Percentiles rank a stretch among this genome's conserved stretches.
Evolutionary conservation across 2,113 vertebrate species (phyloP).

Genomic region (Zingel zingel): DNA sequence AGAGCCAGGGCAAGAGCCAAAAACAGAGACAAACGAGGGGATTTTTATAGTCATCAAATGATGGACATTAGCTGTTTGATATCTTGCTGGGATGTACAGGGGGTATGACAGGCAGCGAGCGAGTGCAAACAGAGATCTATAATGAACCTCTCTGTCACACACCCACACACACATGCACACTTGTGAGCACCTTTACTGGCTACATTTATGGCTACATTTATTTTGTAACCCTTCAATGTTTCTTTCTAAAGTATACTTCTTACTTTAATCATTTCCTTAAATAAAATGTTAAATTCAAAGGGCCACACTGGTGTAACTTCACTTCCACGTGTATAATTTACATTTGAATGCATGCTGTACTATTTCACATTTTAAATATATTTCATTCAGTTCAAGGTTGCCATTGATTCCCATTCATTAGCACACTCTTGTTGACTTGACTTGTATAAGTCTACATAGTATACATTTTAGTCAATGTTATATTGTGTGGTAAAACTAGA

Average conservation of each 20-base stretch:
- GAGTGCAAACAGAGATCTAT: slow-evolving; percentile 32
- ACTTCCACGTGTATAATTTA: neutral
- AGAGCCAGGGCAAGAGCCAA: slow-evolving; percentile 18
- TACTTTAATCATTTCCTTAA: neutral
- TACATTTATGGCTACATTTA: too few species aligned
- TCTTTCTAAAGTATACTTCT: neutral
- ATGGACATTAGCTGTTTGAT: slow-evolving; percentile 64
- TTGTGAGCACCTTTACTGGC: neutral
- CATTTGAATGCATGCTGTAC: neutral
- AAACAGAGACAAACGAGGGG: slow-evolving; percentile 37
- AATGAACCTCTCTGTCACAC: slow-evolving; percentile 48
- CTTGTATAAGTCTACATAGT: neutral
- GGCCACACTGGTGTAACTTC: neutral
- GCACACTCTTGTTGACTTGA: neutral
- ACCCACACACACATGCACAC: slow-evolving; percentile 30
- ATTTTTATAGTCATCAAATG: slow-evolving; percentile 48
- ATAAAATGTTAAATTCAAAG: neutral
- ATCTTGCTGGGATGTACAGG: slow-evolving; percentile 43
- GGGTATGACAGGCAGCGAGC: slow-evolving; percentile 23
- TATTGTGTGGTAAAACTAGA: neutral
- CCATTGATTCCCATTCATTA: neutral
- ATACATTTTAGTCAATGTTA: neutral
- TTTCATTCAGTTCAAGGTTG: neutral
- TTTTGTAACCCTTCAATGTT: neutral
- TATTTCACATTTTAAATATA: neutral